Evolutionary conservation across 2,888 invertebrate genomes (phyloP).

Genomic region (Trichacis sp.): DNA sequence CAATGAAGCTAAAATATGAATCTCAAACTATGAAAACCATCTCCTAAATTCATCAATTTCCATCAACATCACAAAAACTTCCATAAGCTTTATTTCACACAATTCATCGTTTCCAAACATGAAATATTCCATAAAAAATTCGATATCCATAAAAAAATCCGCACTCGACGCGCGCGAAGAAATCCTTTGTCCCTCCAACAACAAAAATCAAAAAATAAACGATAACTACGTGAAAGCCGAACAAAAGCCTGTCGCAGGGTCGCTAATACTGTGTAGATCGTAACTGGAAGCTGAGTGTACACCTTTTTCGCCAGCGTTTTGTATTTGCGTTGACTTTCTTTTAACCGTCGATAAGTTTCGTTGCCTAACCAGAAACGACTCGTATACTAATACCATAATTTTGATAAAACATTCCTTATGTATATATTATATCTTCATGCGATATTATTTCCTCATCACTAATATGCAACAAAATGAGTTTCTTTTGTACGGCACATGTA

Average conservation of each 20-base stretch:
- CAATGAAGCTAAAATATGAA: too few species aligned
- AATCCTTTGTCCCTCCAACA: background rate
- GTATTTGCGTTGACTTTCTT: slow-evolving; percentile 65
- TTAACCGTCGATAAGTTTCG: slow-evolving; percentile 61
- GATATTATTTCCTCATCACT: slow-evolving; percentile 64
- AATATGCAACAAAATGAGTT: slow-evolving; percentile 72
- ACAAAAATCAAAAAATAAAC: background rate
- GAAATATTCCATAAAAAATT: too few species aligned
- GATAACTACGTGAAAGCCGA: background rate
- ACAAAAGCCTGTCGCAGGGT: slow-evolving; percentile 27
- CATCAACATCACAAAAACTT: too few species aligned
- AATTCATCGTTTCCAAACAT: too few species aligned
- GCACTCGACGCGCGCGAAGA: background rate
- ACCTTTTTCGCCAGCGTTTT: slow-evolving; percentile 66
- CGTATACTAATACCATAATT: slow-evolving; percentile 60
- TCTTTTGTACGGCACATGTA: slow-evolving; percentile 76
- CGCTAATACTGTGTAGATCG: slow-evolving; percentile 32
- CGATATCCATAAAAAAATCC: too few species aligned
- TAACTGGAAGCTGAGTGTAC: slow-evolving; percentile 58
- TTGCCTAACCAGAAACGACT: slow-evolving; percentile 59
- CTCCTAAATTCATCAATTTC: too few species aligned
- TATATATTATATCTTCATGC: slow-evolving; percentile 36
- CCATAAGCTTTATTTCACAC: too few species aligned
- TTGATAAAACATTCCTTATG: too few species aligned
- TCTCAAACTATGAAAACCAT: too few species aligned